Percentiles rank a stretch among this genome's conserved stretches.
Evolutionary conservation across 2,113 vertebrate genomes (phyloP).

Genomic region (Corythornis madagascariensis): DNA sequence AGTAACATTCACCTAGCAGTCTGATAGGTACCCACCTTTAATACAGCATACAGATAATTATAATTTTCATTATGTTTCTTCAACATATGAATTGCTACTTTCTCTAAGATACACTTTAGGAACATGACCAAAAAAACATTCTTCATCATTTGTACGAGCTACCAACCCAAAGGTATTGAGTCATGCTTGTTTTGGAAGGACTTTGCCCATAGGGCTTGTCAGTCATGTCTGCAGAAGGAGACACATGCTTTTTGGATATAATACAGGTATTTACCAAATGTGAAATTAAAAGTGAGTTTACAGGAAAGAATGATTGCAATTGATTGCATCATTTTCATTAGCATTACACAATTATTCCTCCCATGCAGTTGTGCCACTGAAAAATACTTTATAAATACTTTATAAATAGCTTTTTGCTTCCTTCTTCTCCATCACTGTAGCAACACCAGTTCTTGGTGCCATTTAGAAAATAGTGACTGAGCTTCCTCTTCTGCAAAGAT

Average conservation of each 20-base stretch:
- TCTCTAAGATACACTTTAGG: background rate
- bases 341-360: slow-evolving; percentile 27
- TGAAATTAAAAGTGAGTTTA: slow-evolving; percentile 8
- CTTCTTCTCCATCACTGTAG: background rate
- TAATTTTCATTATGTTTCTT: background rate
- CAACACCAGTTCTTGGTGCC: background rate
- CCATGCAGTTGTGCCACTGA: background rate
- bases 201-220: background rate
- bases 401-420: background rate
- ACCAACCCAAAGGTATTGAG: slow-evolving; percentile 22
- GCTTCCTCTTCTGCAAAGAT: background rate
- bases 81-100: background rate
- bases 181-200: slow-evolving; percentile 50
- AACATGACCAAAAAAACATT: background rate
- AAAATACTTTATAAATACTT: background rate
- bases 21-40: background rate
- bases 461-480: background rate
- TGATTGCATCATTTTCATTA: slow-evolving; percentile 30
- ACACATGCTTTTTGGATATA: background rate
- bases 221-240: background rate
- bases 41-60: background rate
- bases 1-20: background rate
- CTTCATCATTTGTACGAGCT: background rate
- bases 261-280: background rate
- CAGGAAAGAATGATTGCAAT: slow-evolving; percentile 32